phyloP scores from a whole-genome alignment of 1,140 invertebrate species.

The Aphelenchoides fujianensis region DNA sequence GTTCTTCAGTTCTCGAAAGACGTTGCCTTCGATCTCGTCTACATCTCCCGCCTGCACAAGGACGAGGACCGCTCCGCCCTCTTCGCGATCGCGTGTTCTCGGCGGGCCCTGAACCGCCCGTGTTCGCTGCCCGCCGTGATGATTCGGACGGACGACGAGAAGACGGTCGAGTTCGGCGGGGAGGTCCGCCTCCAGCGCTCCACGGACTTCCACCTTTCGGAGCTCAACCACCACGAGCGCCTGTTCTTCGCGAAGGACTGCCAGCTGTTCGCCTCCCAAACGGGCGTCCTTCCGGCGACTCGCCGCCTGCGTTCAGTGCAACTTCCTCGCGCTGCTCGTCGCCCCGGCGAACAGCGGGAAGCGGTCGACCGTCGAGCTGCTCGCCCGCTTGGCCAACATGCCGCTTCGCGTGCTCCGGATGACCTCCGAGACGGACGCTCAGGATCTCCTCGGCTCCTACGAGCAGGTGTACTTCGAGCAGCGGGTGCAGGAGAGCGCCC shows the following conservation, averaged over 20 bases:
- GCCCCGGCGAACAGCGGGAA: slow-evolving; percentile 78
- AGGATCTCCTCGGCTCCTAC: slow-evolving; percentile 88
- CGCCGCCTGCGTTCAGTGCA: slow-evolving; percentile 78
- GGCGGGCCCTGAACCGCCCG: neutral
- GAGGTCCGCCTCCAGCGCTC: neutral
- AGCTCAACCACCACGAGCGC: neutral
- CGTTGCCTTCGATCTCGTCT: slow-evolving; percentile 66
- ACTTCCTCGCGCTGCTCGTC: slow-evolving; percentile 85
- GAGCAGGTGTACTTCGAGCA: slow-evolving; percentile 73
- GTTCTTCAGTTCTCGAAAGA: slow-evolving; percentile 37
- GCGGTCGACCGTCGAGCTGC: slow-evolving; percentile 73
- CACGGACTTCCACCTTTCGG: neutral
- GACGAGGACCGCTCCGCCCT: slow-evolving; percentile 65
- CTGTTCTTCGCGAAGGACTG: neutral
- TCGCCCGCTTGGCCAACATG: slow-evolving; percentile 74
- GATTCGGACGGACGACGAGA: neutral
- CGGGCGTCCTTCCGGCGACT: slow-evolving; percentile 72
- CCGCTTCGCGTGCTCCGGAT: slow-evolving; percentile 75
- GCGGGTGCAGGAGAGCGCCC: neutral
- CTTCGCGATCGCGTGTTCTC: neutral
- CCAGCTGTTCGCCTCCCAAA: slow-evolving; percentile 70
- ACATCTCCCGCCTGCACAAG: slow-evolving; percentile 77
- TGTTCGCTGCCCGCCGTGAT: neutral
- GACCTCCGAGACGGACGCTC: slow-evolving; percentile 88
- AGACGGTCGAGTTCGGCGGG: neutral